phyloP scores from a whole-genome alignment of 2,888 invertebrate species.

The Enoplolaimus lenunculus region DNA sequence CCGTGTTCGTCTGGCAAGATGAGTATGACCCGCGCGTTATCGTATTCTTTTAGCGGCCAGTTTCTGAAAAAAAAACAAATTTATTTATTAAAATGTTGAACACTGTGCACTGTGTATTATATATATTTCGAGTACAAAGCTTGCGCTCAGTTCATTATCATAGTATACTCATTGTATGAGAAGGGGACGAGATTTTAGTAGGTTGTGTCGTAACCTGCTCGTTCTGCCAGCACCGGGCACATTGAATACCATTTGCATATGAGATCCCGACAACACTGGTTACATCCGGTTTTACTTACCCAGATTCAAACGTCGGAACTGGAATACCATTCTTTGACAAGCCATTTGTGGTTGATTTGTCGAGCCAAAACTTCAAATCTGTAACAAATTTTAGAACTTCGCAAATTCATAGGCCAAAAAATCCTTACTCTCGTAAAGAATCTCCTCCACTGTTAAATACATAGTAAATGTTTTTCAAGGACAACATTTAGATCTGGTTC shows the following conservation, averaged over 20 bases:
- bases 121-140: not conserved
- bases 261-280: no score
- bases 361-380: conserved; percentile 38
- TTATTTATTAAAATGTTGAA: no score
- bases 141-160: not conserved
- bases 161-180: not conserved
- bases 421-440: no score
- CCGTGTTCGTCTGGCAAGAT: conserved; percentile 31
- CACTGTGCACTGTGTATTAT: no score
- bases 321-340: conserved; percentile 33
- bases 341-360: conserved; percentile 26
- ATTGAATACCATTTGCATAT: no score
- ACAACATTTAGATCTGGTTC: no score
- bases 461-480: no score
- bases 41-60: conserved; percentile 31
- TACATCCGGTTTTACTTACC: no score
- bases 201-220: not conserved
- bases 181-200: not conserved
- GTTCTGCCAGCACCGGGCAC: no score
- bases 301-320: conserved; percentile 33
- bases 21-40: conserved; percentile 33
- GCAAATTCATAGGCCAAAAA: no score
- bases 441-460: no score
- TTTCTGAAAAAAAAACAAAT: conserved; percentile 25
- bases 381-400: conserved; percentile 22